Conservation (phyloP, 2,113 vertebrate species). For the Misgurnus mizolepis region DNA sequence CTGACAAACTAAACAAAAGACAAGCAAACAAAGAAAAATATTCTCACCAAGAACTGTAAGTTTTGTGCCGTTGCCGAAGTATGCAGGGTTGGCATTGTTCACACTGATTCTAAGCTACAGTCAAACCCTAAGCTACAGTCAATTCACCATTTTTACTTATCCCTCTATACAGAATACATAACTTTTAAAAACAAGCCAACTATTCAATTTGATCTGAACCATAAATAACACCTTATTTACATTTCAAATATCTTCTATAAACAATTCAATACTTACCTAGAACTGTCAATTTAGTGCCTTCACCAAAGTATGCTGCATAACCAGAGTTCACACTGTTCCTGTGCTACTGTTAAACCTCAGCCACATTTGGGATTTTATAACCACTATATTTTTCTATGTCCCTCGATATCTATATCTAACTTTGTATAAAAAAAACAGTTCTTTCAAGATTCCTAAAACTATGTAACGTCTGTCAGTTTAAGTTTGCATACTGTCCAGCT, state of each 20-base stretch:
- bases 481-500: background rate
- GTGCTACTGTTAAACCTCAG: slow-evolving; percentile 47
- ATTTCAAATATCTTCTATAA: background rate
- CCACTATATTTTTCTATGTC: background rate
- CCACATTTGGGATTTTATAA: background rate
- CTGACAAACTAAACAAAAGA: background rate
- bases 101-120: slow-evolving; percentile 68
- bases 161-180: background rate
- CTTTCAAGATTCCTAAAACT: background rate
- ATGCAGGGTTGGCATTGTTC: slow-evolving; percentile 62
- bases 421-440: background rate
- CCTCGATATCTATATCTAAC: background rate
- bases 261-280: slow-evolving; percentile 55
- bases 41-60: slow-evolving; percentile 71
- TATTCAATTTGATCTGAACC: background rate
- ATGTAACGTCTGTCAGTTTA: background rate
- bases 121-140: slow-evolving; percentile 63
- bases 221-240: background rate
- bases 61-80: slow-evolving; percentile 79
- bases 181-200: background rate
- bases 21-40: slow-evolving; percentile 3
- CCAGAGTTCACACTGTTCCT: slow-evolving; percentile 48
- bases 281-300: slow-evolving; percentile 60
- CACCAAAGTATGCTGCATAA: slow-evolving; percentile 53
- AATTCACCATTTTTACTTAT: background rate